Evolutionary conservation across 1,140 invertebrate genomes (phyloP).

Genomic region (Cydia amplana): DNA sequence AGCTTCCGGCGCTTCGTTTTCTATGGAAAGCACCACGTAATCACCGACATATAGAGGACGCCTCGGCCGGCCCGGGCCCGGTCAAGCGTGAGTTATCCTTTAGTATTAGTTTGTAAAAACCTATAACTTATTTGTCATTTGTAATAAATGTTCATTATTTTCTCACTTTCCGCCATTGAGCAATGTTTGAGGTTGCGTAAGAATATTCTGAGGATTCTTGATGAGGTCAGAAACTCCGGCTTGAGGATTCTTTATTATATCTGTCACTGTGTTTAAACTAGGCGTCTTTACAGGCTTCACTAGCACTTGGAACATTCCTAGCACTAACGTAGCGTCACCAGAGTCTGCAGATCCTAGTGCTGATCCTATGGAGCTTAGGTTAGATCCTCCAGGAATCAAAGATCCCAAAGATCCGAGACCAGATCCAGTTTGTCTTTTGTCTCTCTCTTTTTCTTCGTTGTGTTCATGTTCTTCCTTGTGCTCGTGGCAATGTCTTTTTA

Average conservation of each 20-base stretch:
- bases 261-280: not conserved
- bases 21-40: too few relatives aligned
- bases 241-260: conserved; percentile 11
- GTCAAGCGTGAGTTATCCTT: too few relatives aligned
- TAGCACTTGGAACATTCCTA: conserved; percentile 4
- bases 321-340: not conserved
- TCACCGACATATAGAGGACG: too few relatives aligned
- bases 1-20: too few relatives aligned
- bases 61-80: too few relatives aligned
- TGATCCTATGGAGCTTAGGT: not conserved
- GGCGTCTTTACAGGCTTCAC: conserved; percentile 19
- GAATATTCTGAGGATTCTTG: conserved; percentile 19
- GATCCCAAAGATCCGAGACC: not conserved
- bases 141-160: not conserved
- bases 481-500: not conserved
- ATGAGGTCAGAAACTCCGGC: not conserved
- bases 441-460: not conserved
- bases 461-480: not conserved
- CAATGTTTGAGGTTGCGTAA: not conserved
- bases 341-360: conserved; percentile 11
- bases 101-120: too few relatives aligned
- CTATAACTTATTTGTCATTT: not conserved
- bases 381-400: not conserved
- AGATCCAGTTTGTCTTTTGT: conserved; percentile 1
- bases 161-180: conserved; percentile 1